These are phyloP conservation scores for Melanitta fusca DNA, from an alignment of 2,797 vertebrate species.

Conservation along the genomic window DNA sequence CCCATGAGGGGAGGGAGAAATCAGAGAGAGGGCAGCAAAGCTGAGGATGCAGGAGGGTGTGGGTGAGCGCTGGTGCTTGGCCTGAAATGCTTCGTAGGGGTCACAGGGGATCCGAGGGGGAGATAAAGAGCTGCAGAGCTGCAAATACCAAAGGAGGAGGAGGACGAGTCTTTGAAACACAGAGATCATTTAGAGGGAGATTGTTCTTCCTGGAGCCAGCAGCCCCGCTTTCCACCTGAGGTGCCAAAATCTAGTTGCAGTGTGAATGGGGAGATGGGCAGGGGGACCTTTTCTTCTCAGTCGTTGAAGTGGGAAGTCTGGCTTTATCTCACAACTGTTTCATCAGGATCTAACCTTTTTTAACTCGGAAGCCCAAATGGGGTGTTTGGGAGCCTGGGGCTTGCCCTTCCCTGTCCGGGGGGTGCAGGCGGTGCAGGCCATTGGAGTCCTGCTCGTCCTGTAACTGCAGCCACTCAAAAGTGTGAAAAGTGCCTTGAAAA, in stretches of 20 bases:
- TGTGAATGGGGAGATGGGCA: neutral
- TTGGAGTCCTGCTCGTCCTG: rapidly evolving
- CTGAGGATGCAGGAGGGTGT: neutral
- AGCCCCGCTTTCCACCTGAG: rapidly evolving
- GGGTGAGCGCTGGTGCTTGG: neutral
- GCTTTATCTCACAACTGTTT: neutral
- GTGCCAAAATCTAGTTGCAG: neutral
- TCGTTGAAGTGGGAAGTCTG: neutral
- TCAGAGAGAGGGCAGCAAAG: neutral
- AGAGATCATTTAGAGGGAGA: neutral
- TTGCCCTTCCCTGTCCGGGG: neutral
- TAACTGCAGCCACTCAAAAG: rapidly evolving
- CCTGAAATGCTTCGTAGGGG: too few relatives aligned
- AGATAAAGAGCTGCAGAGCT: neutral
- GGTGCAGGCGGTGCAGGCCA: rapidly evolving
- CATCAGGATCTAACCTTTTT: neutral
- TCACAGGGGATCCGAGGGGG: too few relatives aligned
- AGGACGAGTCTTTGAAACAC: neutral
- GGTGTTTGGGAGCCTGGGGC: neutral
- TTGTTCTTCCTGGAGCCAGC: neutral
- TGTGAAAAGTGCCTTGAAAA: too few relatives aligned
- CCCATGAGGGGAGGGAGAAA: neutral
- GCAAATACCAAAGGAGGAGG: neutral
- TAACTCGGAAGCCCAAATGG: neutral
- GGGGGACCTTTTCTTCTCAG: neutral